Percentiles rank a stretch among this genome's conserved stretches.
phyloP scores from a whole-genome alignment of 2,888 invertebrate genomes.

The Ryuthela nishihirai region DNA sequence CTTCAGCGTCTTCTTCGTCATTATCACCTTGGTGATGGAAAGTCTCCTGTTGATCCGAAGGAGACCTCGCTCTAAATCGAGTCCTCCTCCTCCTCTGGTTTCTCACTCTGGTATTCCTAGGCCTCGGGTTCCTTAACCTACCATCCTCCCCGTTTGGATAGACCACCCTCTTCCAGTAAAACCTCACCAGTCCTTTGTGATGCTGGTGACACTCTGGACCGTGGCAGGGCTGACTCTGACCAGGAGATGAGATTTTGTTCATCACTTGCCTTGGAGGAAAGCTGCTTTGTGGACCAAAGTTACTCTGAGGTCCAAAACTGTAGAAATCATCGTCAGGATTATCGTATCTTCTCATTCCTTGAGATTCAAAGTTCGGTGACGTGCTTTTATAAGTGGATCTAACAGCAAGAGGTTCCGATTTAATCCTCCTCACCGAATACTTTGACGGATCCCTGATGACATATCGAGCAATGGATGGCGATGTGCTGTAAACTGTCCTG shows the following conservation, averaged over 20 bases:
- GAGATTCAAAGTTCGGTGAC: neutral
- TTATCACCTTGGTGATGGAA: constrained; percentile 4
- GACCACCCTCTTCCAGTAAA: constrained; percentile 33
- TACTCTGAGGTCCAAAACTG: neutral
- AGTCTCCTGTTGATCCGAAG: constrained; percentile 15
- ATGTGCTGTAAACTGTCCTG: constrained; percentile 5
- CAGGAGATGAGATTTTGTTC: constrained; percentile 23
- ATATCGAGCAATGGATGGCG: constrained; percentile 25
- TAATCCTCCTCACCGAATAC: constrained; percentile 17
- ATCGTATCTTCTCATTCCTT: constrained; percentile 11
- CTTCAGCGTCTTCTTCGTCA: constrained; percentile 2
- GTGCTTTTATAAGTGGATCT: neutral
- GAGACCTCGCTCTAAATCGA: constrained; percentile 3
- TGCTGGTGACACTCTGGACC: constrained; percentile 36
- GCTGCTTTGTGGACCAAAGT: constrained; percentile 17
- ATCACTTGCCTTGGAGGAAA: constrained; percentile 26
- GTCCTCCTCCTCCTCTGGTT: constrained; percentile 5
- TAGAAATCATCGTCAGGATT: constrained; percentile 17
- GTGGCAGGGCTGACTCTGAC: constrained; percentile 31
- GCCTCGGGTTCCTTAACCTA: neutral
- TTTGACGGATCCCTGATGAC: constrained; percentile 17
- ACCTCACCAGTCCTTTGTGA: constrained; percentile 33
- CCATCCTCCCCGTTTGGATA: constrained; percentile 10
- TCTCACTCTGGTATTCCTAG: neutral
- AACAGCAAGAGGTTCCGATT: constrained; percentile 11